Evolutionary conservation across 2,888 invertebrate genomes (phyloP).

Genomic region (Orthonevra nobilis): DNA sequence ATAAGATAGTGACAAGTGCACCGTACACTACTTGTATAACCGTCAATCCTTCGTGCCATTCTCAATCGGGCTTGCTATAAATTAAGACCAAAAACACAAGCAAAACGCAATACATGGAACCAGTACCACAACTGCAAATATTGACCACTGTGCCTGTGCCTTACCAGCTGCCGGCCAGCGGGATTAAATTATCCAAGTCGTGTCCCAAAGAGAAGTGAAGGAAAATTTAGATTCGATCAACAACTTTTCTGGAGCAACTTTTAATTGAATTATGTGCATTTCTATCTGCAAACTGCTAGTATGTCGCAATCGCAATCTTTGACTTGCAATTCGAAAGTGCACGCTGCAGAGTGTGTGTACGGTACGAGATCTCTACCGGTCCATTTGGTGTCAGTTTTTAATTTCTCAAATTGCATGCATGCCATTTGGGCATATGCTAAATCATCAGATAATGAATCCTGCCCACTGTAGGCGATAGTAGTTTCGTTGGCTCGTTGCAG

Average conservation of each 20-base stretch:
- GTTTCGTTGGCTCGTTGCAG: conserved; percentile 50
- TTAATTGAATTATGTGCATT: conserved; percentile 68
- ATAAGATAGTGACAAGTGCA: too few relatives aligned
- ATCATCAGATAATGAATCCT: conserved; percentile 50
- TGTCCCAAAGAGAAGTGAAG: conserved; percentile 2
- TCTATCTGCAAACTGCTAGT: conserved; percentile 43
- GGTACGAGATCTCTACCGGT: conserved; percentile 5
- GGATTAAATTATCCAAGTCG: conserved; percentile 44
- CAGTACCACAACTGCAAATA: neutral
- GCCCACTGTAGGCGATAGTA: conserved; percentile 59
- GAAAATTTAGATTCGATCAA: conserved; percentile 62
- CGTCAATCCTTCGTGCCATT: neutral
- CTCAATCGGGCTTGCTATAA: neutral
- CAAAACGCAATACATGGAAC: too few relatives aligned
- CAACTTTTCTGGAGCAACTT: conserved; percentile 69
- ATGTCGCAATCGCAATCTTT: conserved; percentile 53
- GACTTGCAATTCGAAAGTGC: conserved; percentile 49
- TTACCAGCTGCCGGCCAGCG: conserved; percentile 9
- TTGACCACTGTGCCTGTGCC: conserved; percentile 26
- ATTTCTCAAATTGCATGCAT: conserved; percentile 58
- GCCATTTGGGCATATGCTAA: conserved; percentile 30
- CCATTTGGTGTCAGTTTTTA: conserved; percentile 32
- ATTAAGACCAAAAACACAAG: neutral
- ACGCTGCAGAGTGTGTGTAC: neutral
- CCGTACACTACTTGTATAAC: too few relatives aligned